Evolutionary conservation across 2,113 vertebrate species (phyloP), one percentile per base, ranked within the genome.

Genomic region (Dicentrarchus labrax): DNA sequence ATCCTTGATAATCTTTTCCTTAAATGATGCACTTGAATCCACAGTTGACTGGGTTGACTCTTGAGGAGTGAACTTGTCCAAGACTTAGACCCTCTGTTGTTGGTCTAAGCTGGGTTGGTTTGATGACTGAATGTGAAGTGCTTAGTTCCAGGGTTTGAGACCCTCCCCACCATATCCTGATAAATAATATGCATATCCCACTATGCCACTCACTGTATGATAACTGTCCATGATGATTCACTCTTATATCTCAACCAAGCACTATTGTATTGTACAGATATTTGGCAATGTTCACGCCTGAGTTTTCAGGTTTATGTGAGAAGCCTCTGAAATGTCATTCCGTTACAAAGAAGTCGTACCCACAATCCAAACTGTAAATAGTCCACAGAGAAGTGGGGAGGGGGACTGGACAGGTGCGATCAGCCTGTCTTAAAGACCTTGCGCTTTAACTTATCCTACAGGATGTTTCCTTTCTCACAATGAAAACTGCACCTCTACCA

Each of bases 141-240:
- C 83, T 89, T 75, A 69, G 79, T 50, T 76, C 69, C 69, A 69
- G 80, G 78, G 53, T 86, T 78, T 82, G 53, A 69, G 11, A 39
- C 53, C 62, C 77, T 19, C 72, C 65, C 57, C 21, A 39, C 39
- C 65, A n/a, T 5, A 30, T 24, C 77, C 78, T 80, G 67, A 47
- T 86, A 45, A 67, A 77, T 89, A 21, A 89, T 92, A 90, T 92
- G 84, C 88, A 93, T 85, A 71, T 69, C 67, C 74, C 83, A 80
- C 84, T 65, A 72, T 76, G 86, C 88, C 83, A 82, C 71, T 91
- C 86, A 86, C 83, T 91, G 86, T 91, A 91, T 82, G 82, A 90
- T 85, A 88, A 75, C 68, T 80, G 80, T 83, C 78, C 85, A 78
- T 53, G 24, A 77, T 65, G 21, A 78, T 21, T 74, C 87, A 90